Percentiles rank a stretch among this genome's conserved stretches.
Conservation (phyloP, 2,888 invertebrate species). For the Drosophila atripex region DNA sequence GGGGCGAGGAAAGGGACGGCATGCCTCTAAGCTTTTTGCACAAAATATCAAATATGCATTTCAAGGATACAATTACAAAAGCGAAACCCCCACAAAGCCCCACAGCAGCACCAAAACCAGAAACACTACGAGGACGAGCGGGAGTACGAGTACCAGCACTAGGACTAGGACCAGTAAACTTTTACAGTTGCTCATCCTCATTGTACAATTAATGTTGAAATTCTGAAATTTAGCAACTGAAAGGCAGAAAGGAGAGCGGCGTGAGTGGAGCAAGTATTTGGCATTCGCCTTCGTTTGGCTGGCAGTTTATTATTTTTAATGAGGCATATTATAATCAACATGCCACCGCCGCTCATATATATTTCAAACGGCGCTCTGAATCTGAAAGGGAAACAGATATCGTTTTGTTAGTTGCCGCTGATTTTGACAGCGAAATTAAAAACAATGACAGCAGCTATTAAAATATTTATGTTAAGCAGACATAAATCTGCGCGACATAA, state of each 20-base stretch:
- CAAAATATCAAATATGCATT: constrained; percentile 72
- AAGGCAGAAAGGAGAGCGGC: constrained; percentile 5
- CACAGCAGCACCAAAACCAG: constrained; percentile 11
- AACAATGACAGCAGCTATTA: constrained; percentile 63
- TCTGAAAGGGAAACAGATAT: constrained; percentile 12
- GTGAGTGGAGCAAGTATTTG: constrained; percentile 28
- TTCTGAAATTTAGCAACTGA: constrained; percentile 49
- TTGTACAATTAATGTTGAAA: constrained; percentile 74
- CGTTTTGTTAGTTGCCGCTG: constrained; percentile 37
- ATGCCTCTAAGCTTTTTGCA: constrained; percentile 58
- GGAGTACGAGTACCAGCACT: constrained; percentile 1
- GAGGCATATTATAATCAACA: constrained; percentile 68
- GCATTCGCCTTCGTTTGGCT: constrained; percentile 57
- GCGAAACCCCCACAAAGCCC: constrained; percentile 36
- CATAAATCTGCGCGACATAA: constrained; percentile 21
- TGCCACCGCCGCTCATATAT: constrained; percentile 32
- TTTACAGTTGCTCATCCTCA: constrained; percentile 53
- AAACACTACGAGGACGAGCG: background rate
- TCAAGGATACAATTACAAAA: constrained; percentile 74
- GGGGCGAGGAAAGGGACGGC: background rate
- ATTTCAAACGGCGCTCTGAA: constrained; percentile 11
- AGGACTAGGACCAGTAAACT: constrained; percentile 30
- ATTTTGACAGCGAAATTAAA: constrained; percentile 68
- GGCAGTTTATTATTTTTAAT: constrained; percentile 78
- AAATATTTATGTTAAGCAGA: constrained; percentile 58